Base-by-base conservation (phyloP, 2,797 vertebrate species). In the Pagetopsis macropterus region DNA sequence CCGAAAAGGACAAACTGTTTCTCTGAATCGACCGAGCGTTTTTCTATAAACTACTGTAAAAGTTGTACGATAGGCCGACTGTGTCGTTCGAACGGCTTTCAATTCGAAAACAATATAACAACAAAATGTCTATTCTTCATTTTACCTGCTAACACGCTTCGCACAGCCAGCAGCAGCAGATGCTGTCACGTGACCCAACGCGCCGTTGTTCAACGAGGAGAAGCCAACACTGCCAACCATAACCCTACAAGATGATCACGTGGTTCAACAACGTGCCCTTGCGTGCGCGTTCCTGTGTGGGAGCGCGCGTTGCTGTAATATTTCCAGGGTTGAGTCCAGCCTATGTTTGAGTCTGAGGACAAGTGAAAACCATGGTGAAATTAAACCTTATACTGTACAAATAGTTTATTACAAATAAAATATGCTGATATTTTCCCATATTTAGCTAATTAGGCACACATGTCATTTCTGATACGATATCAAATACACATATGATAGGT, bases 101-200 rank as follows among this genome's bases (percentile, higher is more conserved):
- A 51, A 81, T 67, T 58, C 19, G 46, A 54, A 5, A 57, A n/a
- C 17, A 55, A n/a, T 50, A 37, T 7, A 58, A 54, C 7, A 71
- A 69, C 5, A 68, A 40, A 40, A 65, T 63, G 2, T 52, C 72
- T 72, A 31, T 77, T 78, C 44, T 82, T 75, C 87, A 62, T 85
- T 91, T 94, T 95, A 95, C 94, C 94, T 95, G 94, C 94, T 93
- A 94, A 94, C 94, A 95, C 93, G 93, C 92, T 92, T 93, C 91
- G 91, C 95, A 94, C 93, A 93, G 91, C 90, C 94, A 94, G 89
- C 89, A 91, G 92, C 87, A 89, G 91, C 86, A 91, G 90, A 89
- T 76, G 84, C 84, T 84, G 91, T 94, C 90, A 94, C 93, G 91
- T 94, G 89, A 92, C 86, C 75, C 62, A 79, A 78, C 78, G 78